Percentiles rank a stretch among this genome's conserved stretches.
phyloP scores from a whole-genome alignment of 2,888 invertebrate species.

The Athalia circularis region DNA sequence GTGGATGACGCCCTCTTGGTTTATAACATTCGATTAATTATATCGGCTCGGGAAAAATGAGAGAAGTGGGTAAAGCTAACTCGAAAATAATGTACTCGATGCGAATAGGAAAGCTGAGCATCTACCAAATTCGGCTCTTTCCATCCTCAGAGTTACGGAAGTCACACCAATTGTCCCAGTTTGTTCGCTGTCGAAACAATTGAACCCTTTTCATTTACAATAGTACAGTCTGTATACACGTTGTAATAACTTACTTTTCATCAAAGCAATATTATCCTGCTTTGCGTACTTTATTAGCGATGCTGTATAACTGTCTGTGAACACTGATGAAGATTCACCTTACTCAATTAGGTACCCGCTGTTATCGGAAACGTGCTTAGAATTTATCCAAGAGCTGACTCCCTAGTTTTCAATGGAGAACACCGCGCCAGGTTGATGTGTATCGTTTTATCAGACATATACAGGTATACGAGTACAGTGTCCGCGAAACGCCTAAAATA shows the following conservation, averaged over 20 bases:
- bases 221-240: not conserved
- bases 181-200: not conserved
- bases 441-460: constrained; percentile 4
- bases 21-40: no score
- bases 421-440: not conserved
- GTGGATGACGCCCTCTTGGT: no score
- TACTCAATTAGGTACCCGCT: not conserved
- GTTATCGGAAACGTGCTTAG: constrained; percentile 19
- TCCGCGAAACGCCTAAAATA: not conserved
- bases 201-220: not conserved
- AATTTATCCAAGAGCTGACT: not conserved
- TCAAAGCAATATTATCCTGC: constrained; percentile 20
- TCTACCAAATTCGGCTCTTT: no score
- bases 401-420: not conserved
- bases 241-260: constrained; percentile 15
- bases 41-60: no score
- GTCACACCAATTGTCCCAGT: not conserved
- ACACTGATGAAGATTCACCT: constrained; percentile 29
- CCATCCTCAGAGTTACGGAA: no score
- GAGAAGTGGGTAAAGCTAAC: no score
- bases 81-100: no score
- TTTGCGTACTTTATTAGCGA: constrained; percentile 19
- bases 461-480: not conserved
- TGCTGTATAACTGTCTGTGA: constrained; percentile 16
- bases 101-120: no score